phyloP scores from a whole-genome alignment of 2,797 vertebrate genomes.

The Girardinus metallicus region DNA sequence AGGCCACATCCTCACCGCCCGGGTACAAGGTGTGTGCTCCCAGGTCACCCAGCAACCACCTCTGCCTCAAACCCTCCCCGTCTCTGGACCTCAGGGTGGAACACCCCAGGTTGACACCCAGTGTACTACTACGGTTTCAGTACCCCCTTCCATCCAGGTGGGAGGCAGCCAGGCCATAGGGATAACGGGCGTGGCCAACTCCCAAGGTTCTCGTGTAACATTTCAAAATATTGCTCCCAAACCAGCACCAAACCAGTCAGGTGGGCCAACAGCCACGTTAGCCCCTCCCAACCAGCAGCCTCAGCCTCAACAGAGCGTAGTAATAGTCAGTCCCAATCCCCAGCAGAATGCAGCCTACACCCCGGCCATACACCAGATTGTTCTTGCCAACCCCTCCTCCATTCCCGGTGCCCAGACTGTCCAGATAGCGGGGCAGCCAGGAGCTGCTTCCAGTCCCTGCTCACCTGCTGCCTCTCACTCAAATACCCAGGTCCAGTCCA shows the following conservation, averaged over 20 bases:
- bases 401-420: constrained; percentile 88
- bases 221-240: constrained; percentile 99
- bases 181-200: constrained; percentile 85
- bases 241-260: constrained; percentile 87
- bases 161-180: constrained; percentile 87
- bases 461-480: constrained; percentile 82
- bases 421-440: constrained; percentile 90
- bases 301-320: constrained; percentile 84
- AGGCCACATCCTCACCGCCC: constrained; percentile 91
- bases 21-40: constrained; percentile 90
- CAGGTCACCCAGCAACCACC: constrained; percentile 80
- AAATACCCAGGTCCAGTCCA: constrained; percentile 86
- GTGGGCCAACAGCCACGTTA: constrained; percentile 75
- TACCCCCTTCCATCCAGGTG: constrained; percentile 88
- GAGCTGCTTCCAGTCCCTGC: constrained; percentile 84
- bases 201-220: constrained; percentile 88
- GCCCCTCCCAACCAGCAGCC: constrained; percentile 75
- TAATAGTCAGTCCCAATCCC: constrained; percentile 91
- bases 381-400: constrained; percentile 91
- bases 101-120: constrained; percentile 85
- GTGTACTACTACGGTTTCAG: constrained; percentile 73
- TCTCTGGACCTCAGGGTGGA: constrained; percentile 76
- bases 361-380: constrained; percentile 98
- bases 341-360: constrained; percentile 90
- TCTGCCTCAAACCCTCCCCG: constrained; percentile 82